Percentiles rank a stretch among this genome's conserved stretches.
These are phyloP conservation scores for Poliocrania exsul DNA, from an alignment of 2,797 vertebrate species.

Conservation along the genomic window DNA sequence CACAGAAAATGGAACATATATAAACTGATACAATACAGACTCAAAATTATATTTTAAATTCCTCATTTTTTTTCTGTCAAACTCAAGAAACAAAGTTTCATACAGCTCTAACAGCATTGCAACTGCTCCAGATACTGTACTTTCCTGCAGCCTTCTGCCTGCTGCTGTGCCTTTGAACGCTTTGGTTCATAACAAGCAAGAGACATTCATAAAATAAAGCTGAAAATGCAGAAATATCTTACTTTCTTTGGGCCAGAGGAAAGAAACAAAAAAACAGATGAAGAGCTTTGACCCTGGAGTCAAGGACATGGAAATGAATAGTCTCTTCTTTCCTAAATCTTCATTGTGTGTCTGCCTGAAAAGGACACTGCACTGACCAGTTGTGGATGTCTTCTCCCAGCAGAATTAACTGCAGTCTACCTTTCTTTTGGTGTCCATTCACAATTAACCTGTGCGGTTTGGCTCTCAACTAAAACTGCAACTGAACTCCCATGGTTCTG, in stretches of 20 bases:
- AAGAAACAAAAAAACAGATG: neutral
- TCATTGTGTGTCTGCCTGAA: neutral
- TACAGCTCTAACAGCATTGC: neutral
- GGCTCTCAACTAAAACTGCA: neutral
- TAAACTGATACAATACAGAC: neutral
- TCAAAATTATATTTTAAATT: neutral
- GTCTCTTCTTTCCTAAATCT: neutral
- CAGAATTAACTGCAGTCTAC: neutral
- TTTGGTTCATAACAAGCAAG: neutral
- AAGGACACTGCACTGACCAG: neutral
- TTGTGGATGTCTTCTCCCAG: accelerated
- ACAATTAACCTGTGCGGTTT: neutral
- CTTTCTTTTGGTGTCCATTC: neutral
- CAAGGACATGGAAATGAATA: neutral
- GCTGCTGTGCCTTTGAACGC: neutral
- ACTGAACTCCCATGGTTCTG: neutral
- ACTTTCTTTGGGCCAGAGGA: neutral
- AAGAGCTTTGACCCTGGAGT: neutral
- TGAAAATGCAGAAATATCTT: neutral
- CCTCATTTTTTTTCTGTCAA: neutral
- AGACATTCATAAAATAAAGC: neutral
- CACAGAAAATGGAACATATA: neutral
- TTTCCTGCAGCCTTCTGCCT: neutral
- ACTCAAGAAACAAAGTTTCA: neutral
- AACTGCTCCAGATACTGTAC: neutral